phyloP scores from a whole-genome alignment of 2,888 invertebrate species.

The Pachymerium ferrugineum region DNA sequence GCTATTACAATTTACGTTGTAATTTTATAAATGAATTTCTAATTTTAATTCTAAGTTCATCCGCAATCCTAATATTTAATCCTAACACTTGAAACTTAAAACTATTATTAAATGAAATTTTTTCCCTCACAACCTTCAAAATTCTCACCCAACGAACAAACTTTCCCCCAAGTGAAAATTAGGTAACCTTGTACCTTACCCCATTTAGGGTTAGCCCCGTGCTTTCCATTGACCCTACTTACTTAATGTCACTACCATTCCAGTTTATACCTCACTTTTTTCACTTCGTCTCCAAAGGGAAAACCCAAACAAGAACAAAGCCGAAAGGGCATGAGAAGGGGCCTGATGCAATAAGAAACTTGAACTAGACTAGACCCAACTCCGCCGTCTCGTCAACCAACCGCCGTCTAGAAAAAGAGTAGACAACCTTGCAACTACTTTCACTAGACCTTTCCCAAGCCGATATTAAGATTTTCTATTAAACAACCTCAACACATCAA shows the following conservation, averaged over 20 bases:
- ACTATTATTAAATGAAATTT: no score
- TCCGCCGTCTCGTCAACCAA: not conserved
- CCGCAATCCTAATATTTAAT: no score
- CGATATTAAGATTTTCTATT: not conserved
- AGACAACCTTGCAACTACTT: not conserved
- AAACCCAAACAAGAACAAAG: conserved; percentile 19
- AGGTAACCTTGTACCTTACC: no score
- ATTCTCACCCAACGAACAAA: no score
- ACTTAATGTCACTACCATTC: not conserved
- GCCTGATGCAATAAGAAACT: conserved; percentile 1
- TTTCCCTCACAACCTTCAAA: no score
- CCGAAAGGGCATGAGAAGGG: conserved; percentile 10
- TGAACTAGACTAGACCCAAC: not conserved
- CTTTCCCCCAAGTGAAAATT: no score
- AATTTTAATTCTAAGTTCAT: no score
- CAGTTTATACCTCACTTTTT: not conserved
- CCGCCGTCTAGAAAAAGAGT: not conserved
- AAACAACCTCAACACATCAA: no score
- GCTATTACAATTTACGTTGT: no score
- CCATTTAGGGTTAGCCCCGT: no score
- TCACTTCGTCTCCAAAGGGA: not conserved
- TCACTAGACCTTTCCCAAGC: not conserved
- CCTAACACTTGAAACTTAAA: no score
- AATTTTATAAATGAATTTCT: no score
- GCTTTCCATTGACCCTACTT: not conserved